These are phyloP conservation scores for Halocaridina rubra DNA, from an alignment of 2,888 invertebrate species.

Conservation along the genomic window DNA sequence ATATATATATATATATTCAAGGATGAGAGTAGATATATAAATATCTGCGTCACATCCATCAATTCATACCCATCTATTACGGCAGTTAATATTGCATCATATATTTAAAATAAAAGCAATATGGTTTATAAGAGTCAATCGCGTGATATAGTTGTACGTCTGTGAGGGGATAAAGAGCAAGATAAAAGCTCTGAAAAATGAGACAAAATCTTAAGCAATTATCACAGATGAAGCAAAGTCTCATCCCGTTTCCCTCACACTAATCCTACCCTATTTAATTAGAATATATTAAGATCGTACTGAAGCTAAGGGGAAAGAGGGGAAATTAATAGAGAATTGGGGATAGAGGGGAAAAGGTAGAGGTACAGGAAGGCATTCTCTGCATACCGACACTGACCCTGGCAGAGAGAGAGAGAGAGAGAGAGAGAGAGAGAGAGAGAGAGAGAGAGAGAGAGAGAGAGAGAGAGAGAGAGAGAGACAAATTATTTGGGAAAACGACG, in stretches of 20 bases:
- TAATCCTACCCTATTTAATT: not conserved
- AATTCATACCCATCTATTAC: no score
- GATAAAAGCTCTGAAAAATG: no score
- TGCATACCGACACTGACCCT: not conserved
- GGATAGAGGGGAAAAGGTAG: slow-evolving; percentile 1
- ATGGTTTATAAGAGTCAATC: not conserved
- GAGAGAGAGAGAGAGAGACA: not conserved
- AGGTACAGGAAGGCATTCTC: not conserved
- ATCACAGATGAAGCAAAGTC: no score
- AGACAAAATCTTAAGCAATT: no score
- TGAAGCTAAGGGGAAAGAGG: not conserved
- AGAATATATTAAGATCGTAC: not conserved
- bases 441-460: slow-evolving; percentile 32
- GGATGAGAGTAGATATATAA: no score
- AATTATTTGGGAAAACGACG: not conserved
- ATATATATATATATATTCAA: not conserved
- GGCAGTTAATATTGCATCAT: not conserved
- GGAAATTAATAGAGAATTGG: not conserved
- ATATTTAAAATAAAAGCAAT: no score
- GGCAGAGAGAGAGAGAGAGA: slow-evolving; percentile 1
- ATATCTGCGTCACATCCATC: no score
- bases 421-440: slow-evolving; percentile 34
- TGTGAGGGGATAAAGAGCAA: no score
- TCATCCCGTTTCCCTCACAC: not conserved
- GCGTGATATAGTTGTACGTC: no score